These are phyloP conservation scores for Agonum fuliginosum DNA, from an alignment of 2,888 invertebrate species.

Conservation along the genomic window DNA sequence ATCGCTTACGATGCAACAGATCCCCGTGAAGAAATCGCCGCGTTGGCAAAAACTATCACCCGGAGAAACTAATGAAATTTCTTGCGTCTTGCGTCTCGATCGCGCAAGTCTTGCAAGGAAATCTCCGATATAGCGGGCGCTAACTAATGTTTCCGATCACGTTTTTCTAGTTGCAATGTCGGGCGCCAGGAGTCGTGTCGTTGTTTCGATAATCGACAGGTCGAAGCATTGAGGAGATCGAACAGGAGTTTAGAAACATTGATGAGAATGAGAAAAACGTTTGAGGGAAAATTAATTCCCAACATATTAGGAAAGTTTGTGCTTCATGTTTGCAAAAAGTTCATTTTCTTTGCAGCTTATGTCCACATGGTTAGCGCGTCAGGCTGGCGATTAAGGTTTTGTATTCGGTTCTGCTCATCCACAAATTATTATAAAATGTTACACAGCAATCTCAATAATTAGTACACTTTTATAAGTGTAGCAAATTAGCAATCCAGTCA, in stretches of 20 bases:
- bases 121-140: slow-evolving; percentile 17
- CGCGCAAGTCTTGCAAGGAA: slow-evolving; percentile 37
- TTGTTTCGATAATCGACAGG: neutral
- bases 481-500: no score
- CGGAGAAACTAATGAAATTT: slow-evolving; percentile 48
- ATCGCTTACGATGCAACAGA: slow-evolving; percentile 58
- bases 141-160: slow-evolving; percentile 50
- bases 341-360: no score
- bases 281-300: neutral
- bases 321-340: no score
- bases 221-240: neutral
- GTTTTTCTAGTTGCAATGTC: slow-evolving; percentile 31
- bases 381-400: no score
- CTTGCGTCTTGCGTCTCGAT: slow-evolving; percentile 43
- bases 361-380: no score
- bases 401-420: no score
- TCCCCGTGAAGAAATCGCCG: slow-evolving; percentile 48
- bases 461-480: no score
- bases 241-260: neutral
- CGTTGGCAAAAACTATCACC: slow-evolving; percentile 46
- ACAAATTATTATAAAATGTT: no score
- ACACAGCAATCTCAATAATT: no score
- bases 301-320: slow-evolving; percentile 14
- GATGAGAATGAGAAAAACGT: neutral
- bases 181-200: slow-evolving; percentile 2